Evolutionary conservation across 2,888 invertebrate genomes (phyloP), one percentile per base, ranked within the genome.

Genomic region (Heterodera filipjevi): DNA sequence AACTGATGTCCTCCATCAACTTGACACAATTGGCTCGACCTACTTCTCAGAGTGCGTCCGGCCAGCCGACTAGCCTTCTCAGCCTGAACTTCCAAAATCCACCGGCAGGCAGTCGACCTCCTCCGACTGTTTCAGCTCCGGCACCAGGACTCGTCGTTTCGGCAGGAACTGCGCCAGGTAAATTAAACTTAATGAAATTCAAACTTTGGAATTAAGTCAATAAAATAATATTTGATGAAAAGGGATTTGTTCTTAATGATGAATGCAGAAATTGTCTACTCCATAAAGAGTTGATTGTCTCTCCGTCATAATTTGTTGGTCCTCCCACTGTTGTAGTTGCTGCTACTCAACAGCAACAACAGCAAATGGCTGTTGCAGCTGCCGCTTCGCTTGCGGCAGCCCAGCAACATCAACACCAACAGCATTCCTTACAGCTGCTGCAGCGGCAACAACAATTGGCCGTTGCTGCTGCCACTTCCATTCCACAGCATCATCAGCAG

Each of bases 21-120:
- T 74, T 81, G 64, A 30, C 59, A 44, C 66, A 68, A 22, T 33
- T 81, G 1, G 72, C 66, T 27, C 71, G 74, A 12, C 79, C 79
- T 30, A 72, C 64, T 33, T 46, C 64, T 30, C 46, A 32, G 12
- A 33, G 14, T 12, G 27, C 77, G 12, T 64, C 66, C 12, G 71
- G 22, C 5, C 77, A 53, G 49, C 79, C 79, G n/a, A 79, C 79
- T n/a, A 79, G 78, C 35, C 71, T 79, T 30, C 68, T 79, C 59
- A 79, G 64, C 33, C 72, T 79, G 66, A 78, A 78, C 68, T 77
- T 75, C 46, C 73, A 74, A 22, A 32, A 70, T 16, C 81, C 39
- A 35, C 74, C 81, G 72, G 59, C 79, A 77, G 49, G 66, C 77
- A 46, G 66, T 35, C 70, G 77, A n/a, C 71, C 77, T 6, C 70